A percentile compares a stretch with the other conserved stretches of the same genome.
Conservation (phyloP, 2,113 vertebrate species). For the Neopipo cinnamomea region DNA sequence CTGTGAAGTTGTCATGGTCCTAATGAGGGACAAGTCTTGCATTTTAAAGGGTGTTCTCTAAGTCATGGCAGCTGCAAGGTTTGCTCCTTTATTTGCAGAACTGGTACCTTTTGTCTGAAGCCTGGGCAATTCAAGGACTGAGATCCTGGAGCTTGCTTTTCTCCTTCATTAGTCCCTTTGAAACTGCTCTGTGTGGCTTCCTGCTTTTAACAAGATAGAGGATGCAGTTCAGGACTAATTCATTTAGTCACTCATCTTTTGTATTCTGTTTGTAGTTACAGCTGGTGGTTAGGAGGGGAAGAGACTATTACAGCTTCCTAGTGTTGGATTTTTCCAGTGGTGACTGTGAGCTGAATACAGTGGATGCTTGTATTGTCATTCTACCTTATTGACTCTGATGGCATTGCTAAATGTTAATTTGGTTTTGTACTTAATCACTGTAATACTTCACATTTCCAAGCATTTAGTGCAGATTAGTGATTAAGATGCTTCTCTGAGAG, state of each 20-base stretch:
- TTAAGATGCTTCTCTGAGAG: background rate
- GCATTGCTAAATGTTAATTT: slow-evolving; percentile 5
- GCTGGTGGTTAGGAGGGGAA: background rate
- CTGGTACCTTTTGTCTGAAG: background rate
- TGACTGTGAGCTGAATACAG: background rate
- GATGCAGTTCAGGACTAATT: slow-evolving; percentile 34
- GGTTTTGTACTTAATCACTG: background rate
- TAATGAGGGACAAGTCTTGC: background rate
- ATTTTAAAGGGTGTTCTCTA: background rate
- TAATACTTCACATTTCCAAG: background rate
- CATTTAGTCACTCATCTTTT: slow-evolving; percentile 34
- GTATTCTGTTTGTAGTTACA: slow-evolving; percentile 46
- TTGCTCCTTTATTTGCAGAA: background rate
- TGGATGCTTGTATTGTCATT: background rate
- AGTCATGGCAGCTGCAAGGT: background rate
- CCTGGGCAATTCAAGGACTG: background rate
- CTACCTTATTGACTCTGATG: background rate
- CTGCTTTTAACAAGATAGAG: slow-evolving; percentile 32
- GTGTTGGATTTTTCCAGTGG: slow-evolving; percentile 6
- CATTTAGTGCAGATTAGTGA: background rate
- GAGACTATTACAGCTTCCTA: background rate
- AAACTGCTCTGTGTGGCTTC: slow-evolving; percentile 31
- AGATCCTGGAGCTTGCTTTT: slow-evolving; percentile 3
- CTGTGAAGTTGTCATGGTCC: background rate
- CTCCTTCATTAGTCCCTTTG: slow-evolving; percentile 43